Evolutionary conservation across 2,888 invertebrate genomes (phyloP).

Genomic region (Drosophila quinaria): DNA sequence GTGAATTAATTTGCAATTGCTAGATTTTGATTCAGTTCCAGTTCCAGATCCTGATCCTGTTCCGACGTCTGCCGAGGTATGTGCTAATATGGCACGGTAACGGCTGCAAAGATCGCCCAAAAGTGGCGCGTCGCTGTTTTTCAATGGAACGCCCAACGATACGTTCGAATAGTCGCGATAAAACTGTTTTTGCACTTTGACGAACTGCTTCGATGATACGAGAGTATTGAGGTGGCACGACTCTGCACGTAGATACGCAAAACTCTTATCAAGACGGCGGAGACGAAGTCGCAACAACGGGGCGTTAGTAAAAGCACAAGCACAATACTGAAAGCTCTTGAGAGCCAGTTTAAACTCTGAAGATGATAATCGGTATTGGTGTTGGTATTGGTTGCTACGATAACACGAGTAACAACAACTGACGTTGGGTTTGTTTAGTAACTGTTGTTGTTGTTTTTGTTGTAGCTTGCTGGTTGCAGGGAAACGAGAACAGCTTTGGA

Average conservation of each 20-base stretch:
- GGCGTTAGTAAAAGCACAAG: conserved; percentile 62
- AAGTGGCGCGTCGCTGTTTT: conserved; percentile 78
- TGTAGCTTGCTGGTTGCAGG: conserved; percentile 22
- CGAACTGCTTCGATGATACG: conserved; percentile 81
- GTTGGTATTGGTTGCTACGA: conserved; percentile 39
- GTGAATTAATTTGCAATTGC: conserved; percentile 18
- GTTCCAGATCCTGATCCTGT: too few species aligned
- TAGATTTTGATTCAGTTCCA: neutral
- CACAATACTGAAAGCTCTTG: conserved; percentile 33
- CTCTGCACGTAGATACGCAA: conserved; percentile 65
- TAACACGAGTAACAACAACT: conserved; percentile 16
- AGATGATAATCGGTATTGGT: conserved; percentile 19
- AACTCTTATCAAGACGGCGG: conserved; percentile 51
- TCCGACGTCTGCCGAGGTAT: conserved; percentile 79
- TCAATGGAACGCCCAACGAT: conserved; percentile 78
- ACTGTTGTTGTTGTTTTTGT: conserved; percentile 37
- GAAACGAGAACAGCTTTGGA: conserved; percentile 27
- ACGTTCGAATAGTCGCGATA: conserved; percentile 79
- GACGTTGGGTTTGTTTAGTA: conserved; percentile 51
- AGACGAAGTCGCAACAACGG: conserved; percentile 19
- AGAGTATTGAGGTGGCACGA: conserved; percentile 76
- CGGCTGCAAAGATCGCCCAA: conserved; percentile 80
- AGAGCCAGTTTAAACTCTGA: conserved; percentile 23
- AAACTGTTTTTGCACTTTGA: conserved; percentile 83
- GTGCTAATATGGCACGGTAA: conserved; percentile 72